phyloP scores from a whole-genome alignment of 2,888 invertebrate genomes.

The Drosophila vallismaia region DNA sequence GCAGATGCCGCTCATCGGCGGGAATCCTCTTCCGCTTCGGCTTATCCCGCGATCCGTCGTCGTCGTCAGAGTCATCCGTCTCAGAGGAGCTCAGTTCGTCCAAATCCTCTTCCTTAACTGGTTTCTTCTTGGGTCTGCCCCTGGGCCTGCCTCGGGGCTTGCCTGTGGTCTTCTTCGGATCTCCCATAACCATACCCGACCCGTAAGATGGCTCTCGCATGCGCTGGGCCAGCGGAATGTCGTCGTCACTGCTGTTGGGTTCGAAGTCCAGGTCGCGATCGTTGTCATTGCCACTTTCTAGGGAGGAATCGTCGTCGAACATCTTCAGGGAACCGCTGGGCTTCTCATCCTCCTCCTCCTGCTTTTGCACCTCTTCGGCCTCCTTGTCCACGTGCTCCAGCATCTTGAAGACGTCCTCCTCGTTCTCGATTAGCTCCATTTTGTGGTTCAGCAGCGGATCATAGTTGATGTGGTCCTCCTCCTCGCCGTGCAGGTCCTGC shows the following conservation, averaged over 20 bases:
- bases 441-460: conserved; percentile 79
- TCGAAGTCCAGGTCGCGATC: conserved; percentile 73
- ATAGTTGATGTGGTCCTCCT: conserved; percentile 76
- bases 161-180: conserved; percentile 2
- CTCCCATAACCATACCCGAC: not conserved
- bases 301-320: conserved; percentile 61
- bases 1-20: conserved; percentile 71
- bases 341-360: conserved; percentile 33
- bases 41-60: conserved; percentile 55
- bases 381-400: conserved; percentile 80
- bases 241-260: conserved; percentile 74
- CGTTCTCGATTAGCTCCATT: conserved; percentile 80
- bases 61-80: conserved; percentile 52
- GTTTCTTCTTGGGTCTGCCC: conserved; percentile 41
- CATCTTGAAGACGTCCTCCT: conserved; percentile 81
- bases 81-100: conserved; percentile 36
- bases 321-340: conserved; percentile 30
- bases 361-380: conserved; percentile 70
- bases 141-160: conserved; percentile 43
- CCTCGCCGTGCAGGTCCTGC: conserved; percentile 62
- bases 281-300: conserved; percentile 75
- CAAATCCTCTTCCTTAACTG: conserved; percentile 45
- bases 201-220: conserved; percentile 46
- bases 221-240: conserved; percentile 76
- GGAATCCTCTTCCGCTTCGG: conserved; percentile 72